Base-by-base conservation (phyloP, 2,797 vertebrate genomes). In the Coregonus ussuriensis region DNA sequence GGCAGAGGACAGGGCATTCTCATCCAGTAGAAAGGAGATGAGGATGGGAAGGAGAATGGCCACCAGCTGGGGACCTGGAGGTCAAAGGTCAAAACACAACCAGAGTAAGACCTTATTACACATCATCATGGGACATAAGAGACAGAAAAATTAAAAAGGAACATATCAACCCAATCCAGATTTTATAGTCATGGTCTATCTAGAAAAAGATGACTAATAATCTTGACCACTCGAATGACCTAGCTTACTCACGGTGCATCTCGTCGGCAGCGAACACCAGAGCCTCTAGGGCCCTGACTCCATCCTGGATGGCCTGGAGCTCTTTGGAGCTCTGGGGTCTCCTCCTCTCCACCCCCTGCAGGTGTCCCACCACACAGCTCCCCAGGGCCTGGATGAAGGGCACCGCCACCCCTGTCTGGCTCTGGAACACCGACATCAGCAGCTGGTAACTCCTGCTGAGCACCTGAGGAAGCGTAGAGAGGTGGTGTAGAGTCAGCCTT, bases 1-100 rank as follows among this genome's bases (percentile, higher is more conserved):
- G 79, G 96, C 94, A 6, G 96, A 97, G 83, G 89, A 86, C 51
- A 98, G 91, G 0, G 95, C 88, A 73, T 96, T 98, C 81, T 98
- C 96, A 82, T 98, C 97, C 93, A 99, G 82, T 72, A 98, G 95
- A 87, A 97, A 97, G 84, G 96, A 97, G 88, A 98, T 95, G 74
- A 99, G 96, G 67, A 97, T 90, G 3, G 95, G 96, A 29, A 99
- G 88, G 78, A 98, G 88, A 85, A 95, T 84, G 72, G 94, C 89
- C 75, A 95, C 91, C 86, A 98, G 91, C 76, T 90, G 94, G 84
- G 94, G 82, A 81, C 96, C 97, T 99, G 86, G 0, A 47, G 41
- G 75, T 0, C 15, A 63, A 3, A 31, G 15, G 33, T 37, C 15
- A 2, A 59, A 63, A 11, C 18, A 5, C 18, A 56, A 63, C 9